Evolutionary conservation across 2,113 vertebrate species (phyloP).

Genomic region (Paraplagusia blochii): DNA sequence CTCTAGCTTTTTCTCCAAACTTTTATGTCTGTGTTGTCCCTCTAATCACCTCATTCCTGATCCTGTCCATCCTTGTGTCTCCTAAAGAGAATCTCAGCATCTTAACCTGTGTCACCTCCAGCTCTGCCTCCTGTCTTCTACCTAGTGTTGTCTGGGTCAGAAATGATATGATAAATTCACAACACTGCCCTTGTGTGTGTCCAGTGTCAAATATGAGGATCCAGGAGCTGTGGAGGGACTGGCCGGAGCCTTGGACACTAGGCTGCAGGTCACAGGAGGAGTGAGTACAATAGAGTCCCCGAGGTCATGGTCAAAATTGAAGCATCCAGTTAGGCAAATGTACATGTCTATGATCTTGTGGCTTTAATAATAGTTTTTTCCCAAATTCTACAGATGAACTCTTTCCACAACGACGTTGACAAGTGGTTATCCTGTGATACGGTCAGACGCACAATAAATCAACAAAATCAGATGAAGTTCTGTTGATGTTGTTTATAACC

Average conservation of each 20-base stretch:
- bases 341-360: too few relatives aligned
- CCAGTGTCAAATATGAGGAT: constrained; percentile 77
- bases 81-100: too few relatives aligned
- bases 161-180: not conserved
- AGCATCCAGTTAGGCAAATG: too few relatives aligned
- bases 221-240: constrained; percentile 76
- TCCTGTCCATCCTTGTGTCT: too few relatives aligned
- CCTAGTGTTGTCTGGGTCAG: not conserved
- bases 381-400: constrained; percentile 45
- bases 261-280: constrained; percentile 76
- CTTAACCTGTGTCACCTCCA: too few relatives aligned
- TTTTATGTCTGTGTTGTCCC: too few relatives aligned
- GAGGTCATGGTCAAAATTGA: too few relatives aligned
- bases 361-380: too few relatives aligned
- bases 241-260: constrained; percentile 74
- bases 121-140: too few relatives aligned
- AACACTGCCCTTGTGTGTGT: constrained; percentile 1
- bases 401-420: constrained; percentile 66
- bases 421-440: constrained; percentile 63
- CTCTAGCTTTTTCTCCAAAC: too few relatives aligned
- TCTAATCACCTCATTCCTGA: too few relatives aligned
- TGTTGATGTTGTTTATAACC: not conserved
- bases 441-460: constrained; percentile 52
- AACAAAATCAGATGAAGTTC: not conserved
- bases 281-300: constrained; percentile 58